Conservation (phyloP, 2,113 vertebrate genomes). For the Microtus pennsylvanicus region DNA sequence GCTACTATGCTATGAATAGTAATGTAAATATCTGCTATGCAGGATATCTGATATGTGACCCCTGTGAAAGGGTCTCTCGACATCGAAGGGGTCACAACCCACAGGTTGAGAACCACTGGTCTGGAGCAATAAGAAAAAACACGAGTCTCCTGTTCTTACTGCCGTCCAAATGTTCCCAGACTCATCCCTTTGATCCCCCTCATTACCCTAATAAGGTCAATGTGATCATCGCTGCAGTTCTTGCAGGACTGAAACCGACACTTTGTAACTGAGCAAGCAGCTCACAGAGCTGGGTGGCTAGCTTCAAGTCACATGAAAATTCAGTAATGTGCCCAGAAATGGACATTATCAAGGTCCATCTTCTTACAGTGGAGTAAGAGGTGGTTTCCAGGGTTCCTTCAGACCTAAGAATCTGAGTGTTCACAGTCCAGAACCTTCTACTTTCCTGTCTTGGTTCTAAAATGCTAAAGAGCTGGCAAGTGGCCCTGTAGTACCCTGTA, state of each 20-base stretch:
- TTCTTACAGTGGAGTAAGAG: background rate
- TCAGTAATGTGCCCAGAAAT: background rate
- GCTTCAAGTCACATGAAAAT: background rate
- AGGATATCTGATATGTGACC: background rate
- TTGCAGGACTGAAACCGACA: background rate
- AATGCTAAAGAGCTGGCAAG: background rate
- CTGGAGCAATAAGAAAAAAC: background rate
- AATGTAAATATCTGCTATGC: background rate
- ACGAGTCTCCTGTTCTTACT: background rate
- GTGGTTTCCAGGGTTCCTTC: background rate
- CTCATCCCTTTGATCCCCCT: background rate
- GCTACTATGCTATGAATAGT: background rate
- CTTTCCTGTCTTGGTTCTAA: background rate
- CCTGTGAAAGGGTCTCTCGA: background rate
- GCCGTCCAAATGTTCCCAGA: background rate
- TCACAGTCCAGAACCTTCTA: background rate
- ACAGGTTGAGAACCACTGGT: background rate
- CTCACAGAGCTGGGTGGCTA: background rate
- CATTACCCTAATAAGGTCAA: background rate
- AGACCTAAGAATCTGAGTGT: background rate
- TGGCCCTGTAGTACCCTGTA: no score
- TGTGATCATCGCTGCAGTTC: background rate
- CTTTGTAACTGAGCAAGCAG: background rate
- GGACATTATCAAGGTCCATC: background rate
- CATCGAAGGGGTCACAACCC: no score